These are phyloP conservation scores for Rhorus exstirpatorius DNA, from an alignment of 2,888 invertebrate species.

Conservation along the genomic window DNA sequence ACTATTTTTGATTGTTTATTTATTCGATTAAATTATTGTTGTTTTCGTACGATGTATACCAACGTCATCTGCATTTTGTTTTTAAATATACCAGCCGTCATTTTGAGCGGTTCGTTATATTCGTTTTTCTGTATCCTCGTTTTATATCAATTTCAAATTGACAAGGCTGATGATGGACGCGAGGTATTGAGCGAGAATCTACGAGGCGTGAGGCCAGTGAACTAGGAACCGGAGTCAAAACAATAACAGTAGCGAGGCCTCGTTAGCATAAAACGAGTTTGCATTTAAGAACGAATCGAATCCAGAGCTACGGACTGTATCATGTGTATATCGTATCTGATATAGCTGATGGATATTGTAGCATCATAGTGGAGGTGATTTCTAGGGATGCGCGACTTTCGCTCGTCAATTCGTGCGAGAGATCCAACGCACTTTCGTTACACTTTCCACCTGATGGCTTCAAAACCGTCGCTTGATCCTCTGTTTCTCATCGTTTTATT, in stretches of 20 bases:
- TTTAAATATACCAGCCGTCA: background rate
- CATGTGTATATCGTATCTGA: background rate
- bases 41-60: background rate
- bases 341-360: slow-evolving; percentile 8
- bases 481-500: slow-evolving; percentile 27
- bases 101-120: background rate
- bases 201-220: slow-evolving; percentile 28
- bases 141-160: background rate
- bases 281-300: slow-evolving; percentile 45
- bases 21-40: background rate
- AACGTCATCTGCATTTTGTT: background rate
- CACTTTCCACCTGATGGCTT: slow-evolving; percentile 58
- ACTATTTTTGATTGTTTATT: background rate
- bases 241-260: slow-evolving; percentile 25
- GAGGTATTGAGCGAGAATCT: slow-evolving; percentile 26
- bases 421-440: slow-evolving; percentile 61
- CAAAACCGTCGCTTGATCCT: slow-evolving; percentile 21
- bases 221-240: slow-evolving; percentile 16
- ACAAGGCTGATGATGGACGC: slow-evolving; percentile 22
- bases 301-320: slow-evolving; percentile 10
- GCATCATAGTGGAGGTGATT: slow-evolving; percentile 31
- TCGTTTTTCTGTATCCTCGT: background rate
- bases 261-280: slow-evolving; percentile 51
- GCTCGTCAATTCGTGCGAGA: slow-evolving; percentile 53
- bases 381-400: slow-evolving; percentile 53